Percentiles rank a stretch among this genome's conserved stretches.
Conservation (phyloP, 2,113 vertebrate genomes). For the Trematocara nigrifrons region DNA sequence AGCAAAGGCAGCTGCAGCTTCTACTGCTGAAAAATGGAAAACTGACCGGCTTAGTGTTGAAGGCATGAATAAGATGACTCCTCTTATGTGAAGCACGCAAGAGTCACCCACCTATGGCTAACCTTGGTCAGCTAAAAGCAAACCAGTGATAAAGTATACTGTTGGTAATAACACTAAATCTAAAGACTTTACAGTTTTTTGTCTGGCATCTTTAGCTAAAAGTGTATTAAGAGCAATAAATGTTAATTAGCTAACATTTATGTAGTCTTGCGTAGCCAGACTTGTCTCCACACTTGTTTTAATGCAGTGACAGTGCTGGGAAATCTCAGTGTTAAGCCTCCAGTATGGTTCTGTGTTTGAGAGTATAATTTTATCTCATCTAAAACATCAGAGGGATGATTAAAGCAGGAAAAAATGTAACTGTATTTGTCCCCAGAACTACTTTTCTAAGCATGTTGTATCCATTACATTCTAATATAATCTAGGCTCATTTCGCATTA, state of each 20-base stretch:
- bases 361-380: background rate
- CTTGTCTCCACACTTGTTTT: background rate
- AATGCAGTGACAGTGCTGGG: background rate
- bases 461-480: background rate
- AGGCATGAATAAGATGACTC: background rate
- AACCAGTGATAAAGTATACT: background rate
- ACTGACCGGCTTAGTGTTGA: background rate
- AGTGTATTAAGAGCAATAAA: background rate
- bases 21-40: background rate
- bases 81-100: background rate
- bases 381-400: background rate
- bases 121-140: background rate
- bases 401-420: background rate
- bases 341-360: background rate
- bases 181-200: background rate
- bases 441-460: background rate
- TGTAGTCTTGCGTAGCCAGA: background rate
- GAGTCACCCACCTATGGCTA: background rate
- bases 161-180: background rate
- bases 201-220: background rate
- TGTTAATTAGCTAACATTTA: background rate
- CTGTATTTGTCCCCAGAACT: background rate
- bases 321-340: background rate
- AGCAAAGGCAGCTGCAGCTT: background rate
- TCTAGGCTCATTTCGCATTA: background rate